Conservation (phyloP, 2,797 vertebrate species). For the Parauchenoglanis punctatus region DNA sequence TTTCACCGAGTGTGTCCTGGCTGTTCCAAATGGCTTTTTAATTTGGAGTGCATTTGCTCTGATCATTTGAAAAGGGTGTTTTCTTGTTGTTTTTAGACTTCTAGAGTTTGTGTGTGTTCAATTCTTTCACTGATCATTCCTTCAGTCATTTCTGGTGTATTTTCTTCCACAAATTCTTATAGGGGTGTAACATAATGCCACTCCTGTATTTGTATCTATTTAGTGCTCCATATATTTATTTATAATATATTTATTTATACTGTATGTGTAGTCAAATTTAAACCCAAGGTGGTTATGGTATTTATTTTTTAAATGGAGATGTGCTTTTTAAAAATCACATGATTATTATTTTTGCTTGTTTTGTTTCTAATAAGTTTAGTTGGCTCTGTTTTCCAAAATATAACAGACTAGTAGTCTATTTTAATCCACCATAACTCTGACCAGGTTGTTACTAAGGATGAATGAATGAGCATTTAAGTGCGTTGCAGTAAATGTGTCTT, state of each 20-base stretch:
- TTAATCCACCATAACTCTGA: neutral
- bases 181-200: neutral
- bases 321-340: neutral
- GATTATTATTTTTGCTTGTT: neutral
- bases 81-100: neutral
- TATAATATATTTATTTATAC: neutral
- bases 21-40: slow-evolving; percentile 24
- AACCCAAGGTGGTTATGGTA: neutral
- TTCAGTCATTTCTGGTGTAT: neutral
- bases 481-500: neutral
- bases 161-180: neutral
- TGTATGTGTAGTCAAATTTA: neutral
- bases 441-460: neutral
- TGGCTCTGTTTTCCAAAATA: neutral
- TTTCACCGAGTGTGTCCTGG: slow-evolving; percentile 12
- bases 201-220: neutral
- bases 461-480: neutral
- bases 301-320: neutral
- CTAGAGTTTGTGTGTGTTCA: neutral
- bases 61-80: slow-evolving; percentile 3
- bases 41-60: neutral
- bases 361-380: neutral
- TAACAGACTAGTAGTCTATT: neutral
- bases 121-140: neutral
- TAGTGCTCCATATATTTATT: neutral